These are phyloP conservation scores for Dyspetes luteomarginatus DNA, from an alignment of 2,888 invertebrate genomes.

Conservation along the genomic window DNA sequence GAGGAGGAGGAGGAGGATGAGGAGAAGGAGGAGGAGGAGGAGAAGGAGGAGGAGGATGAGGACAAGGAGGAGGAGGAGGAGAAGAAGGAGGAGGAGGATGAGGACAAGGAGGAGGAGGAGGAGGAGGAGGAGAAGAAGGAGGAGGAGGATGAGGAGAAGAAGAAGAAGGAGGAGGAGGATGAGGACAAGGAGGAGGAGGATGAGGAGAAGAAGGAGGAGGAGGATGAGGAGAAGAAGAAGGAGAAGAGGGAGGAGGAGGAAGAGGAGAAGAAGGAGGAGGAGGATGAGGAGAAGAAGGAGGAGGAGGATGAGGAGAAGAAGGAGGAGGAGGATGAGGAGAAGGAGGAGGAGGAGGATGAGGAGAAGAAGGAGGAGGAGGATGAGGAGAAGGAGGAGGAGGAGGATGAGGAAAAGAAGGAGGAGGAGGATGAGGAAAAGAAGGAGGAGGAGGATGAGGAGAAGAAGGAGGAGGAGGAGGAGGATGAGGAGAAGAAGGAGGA, in stretches of 20 bases:
- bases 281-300: not conserved
- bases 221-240: slow-evolving; percentile 3
- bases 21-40: not conserved
- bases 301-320: not conserved
- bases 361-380: slow-evolving; percentile 24
- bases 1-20: not conserved
- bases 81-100: not conserved
- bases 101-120: slow-evolving; percentile 4
- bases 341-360: slow-evolving; percentile 1
- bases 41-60: slow-evolving; percentile 21
- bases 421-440: not conserved
- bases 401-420: slow-evolving; percentile 8
- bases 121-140: not conserved
- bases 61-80: slow-evolving; percentile 52
- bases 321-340: slow-evolving; percentile 10
- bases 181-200: slow-evolving; percentile 45
- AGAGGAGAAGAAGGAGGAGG: not conserved
- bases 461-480: slow-evolving; percentile 9
- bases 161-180: not conserved
- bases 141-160: not conserved
- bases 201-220: not conserved
- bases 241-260: not conserved
- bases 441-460: not conserved
- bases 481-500: slow-evolving; percentile 66
- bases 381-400: slow-evolving; percentile 50